Evolutionary conservation across 1,140 invertebrate genomes (phyloP), one percentile per base, ranked within the genome.

Genomic region (Centruroides sculpturatus): DNA sequence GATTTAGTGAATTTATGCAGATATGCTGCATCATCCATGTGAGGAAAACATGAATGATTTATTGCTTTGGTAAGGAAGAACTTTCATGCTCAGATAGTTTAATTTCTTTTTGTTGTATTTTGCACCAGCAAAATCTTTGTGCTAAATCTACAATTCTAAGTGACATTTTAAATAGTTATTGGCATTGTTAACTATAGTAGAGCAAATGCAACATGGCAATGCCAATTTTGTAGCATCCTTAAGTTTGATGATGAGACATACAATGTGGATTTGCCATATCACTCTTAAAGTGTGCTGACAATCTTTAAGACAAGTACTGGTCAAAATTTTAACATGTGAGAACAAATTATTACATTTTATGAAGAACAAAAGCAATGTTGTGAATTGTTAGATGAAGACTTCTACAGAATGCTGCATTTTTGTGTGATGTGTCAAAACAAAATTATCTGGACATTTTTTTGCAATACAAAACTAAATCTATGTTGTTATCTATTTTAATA

Each of bases 111-210:
- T 23, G 35, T 12, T 55, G 13, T 23, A 23, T 55, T 36, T 55
- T 55, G 54, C 54, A 55, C 35, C 54, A 55, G 54, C 54, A 55
- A 36, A 55, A 55, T 55, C 54, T 55, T 34, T 55, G 35, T 23
- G 54, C 23, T 7, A 55, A 55, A 55, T 55, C 12, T 55, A 55
- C 54, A 8, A 8, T 55, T 55, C 4, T 13, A 23, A 8, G 12
- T 10, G 10, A 55, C 54, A 35, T 5, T 55, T 5, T 3, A 23
- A 6, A 34, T 13, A 55, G 54, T 23, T 7, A 55, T 36, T 35
- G 10, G 1, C 34, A 55, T 55, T 34, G 54, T 55, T 7, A 55
- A 55, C 35, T 55, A 55, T 8, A 36, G 5, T 55, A 5, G 35
- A 5, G 54, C 12, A 36, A 34, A 55, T 55, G 54, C 54, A 55